phyloP scores from a whole-genome alignment of 2,797 vertebrate species.

The Aulostomus chinensis region DNA sequence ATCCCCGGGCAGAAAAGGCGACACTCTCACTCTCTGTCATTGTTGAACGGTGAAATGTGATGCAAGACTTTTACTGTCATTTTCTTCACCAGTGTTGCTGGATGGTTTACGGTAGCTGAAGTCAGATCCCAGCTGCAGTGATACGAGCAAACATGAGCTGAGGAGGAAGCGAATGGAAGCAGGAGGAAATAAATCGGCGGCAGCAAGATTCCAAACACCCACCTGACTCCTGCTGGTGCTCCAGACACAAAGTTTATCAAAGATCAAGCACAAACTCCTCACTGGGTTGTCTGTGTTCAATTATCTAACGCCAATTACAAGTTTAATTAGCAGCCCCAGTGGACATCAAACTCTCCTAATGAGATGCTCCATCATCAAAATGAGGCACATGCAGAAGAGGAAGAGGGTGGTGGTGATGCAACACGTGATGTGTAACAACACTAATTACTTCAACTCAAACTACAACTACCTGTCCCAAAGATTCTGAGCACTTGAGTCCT shows the following conservation, averaged over 20 bases:
- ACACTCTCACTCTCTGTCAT: slow-evolving; percentile 2
- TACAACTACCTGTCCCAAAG: too few relatives aligned
- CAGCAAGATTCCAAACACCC: not conserved
- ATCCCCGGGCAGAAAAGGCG: slow-evolving; percentile 6
- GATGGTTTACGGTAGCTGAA: not conserved
- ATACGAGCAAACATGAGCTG: slow-evolving; percentile 5
- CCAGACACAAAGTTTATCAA: not conserved
- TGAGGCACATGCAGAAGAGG: slow-evolving; percentile 3
- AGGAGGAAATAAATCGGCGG: not conserved
- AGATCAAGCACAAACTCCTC: too few relatives aligned
- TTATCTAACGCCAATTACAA: slow-evolving; percentile 29
- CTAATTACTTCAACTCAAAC: too few relatives aligned
- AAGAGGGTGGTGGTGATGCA: not conserved
- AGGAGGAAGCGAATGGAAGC: slow-evolving; percentile 9
- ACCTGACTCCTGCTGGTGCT: not conserved
- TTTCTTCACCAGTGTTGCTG: not conserved
- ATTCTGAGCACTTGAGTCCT: too few relatives aligned
- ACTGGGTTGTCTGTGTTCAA: slow-evolving; percentile 6
- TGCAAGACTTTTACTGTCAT: slow-evolving; percentile 8
- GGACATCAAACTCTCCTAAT: slow-evolving; percentile 7
- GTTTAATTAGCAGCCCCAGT: slow-evolving; percentile 11
- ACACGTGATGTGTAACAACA: too few relatives aligned
- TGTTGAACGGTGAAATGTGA: slow-evolving; percentile 30
- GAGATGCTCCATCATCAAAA: slow-evolving; percentile 20
- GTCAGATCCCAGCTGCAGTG: not conserved